Percentiles rank a stretch among this genome's conserved stretches.
These are phyloP conservation scores for Pseudomyrmex concolor DNA, from an alignment of 1,140 invertebrate species.

Conservation along the genomic window DNA sequence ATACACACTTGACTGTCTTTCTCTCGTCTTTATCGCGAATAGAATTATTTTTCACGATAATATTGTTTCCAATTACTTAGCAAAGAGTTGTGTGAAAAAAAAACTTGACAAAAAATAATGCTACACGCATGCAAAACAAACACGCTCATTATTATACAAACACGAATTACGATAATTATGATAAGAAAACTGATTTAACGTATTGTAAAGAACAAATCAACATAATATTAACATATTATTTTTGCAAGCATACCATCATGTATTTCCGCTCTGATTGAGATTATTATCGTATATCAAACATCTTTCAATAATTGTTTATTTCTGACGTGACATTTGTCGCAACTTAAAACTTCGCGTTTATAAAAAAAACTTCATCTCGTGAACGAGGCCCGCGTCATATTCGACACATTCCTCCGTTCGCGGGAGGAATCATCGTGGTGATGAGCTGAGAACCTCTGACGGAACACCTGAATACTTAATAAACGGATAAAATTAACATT, in stretches of 20 bases:
- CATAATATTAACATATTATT: too few species aligned
- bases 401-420: slow-evolving; percentile 13
- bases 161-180: not conserved
- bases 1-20: too few species aligned
- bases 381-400: not conserved
- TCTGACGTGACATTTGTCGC: not conserved
- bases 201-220: not conserved
- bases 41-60: too few species aligned
- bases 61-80: too few species aligned
- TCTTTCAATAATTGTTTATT: slow-evolving; percentile 2
- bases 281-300: not conserved
- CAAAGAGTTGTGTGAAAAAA: too few species aligned
- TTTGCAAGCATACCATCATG: not conserved
- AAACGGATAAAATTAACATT: slow-evolving; percentile 86
- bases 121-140: too few species aligned
- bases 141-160: not conserved
- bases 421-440: slow-evolving; percentile 23
- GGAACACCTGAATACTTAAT: slow-evolving; percentile 86
- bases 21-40: too few species aligned
- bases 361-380: not conserved
- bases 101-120: not conserved
- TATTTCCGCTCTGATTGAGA: not conserved
- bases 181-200: not conserved
- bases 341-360: not conserved
- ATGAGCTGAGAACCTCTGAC: slow-evolving; percentile 80